phyloP scores from a whole-genome alignment of 35 echinoderm and acorn worm genomes.

The Apostichopus japonicus region DNA sequence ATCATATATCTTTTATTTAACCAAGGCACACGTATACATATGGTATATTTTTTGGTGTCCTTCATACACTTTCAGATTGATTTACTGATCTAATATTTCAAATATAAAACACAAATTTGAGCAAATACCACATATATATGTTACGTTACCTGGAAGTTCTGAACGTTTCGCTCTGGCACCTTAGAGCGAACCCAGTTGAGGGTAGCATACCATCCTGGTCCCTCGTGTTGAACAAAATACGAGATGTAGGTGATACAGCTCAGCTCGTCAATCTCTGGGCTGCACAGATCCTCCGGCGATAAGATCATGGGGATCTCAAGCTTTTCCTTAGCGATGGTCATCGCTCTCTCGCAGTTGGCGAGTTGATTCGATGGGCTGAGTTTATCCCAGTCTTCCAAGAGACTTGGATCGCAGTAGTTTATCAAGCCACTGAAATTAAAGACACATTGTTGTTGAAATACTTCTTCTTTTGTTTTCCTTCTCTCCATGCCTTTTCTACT shows the following conservation, averaged over 20 bases:
- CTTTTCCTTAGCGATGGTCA: conserved; percentile 79
- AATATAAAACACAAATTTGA: too few species aligned
- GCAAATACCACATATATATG: not conserved
- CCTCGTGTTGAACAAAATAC: conserved; percentile 86
- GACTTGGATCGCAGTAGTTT: conserved; percentile 81
- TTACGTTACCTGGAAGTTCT: conserved; percentile 85
- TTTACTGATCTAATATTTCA: not conserved
- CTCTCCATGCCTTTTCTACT: too few species aligned
- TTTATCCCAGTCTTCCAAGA: conserved; percentile 71
- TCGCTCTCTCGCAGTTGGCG: conserved; percentile 78
- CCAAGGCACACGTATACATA: too few species aligned
- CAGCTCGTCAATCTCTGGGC: conserved; percentile 81
- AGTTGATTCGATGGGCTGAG: conserved; percentile 52
- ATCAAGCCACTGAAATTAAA: conserved; percentile 74
- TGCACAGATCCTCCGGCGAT: conserved; percentile 88
- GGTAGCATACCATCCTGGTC: conserved; percentile 97
- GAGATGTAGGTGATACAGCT: conserved; percentile 97
- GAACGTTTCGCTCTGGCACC: conserved; percentile 81
- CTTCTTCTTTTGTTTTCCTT: too few species aligned
- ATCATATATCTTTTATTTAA: too few species aligned
- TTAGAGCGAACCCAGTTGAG: conserved; percentile 93
- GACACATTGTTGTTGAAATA: not conserved
- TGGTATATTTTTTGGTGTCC: too few species aligned
- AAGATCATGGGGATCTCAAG: conserved; percentile 81
- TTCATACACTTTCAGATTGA: too few species aligned